Evolutionary conservation across 1,140 invertebrate species (phyloP).

Genomic region (Hyles euphorbiae): DNA sequence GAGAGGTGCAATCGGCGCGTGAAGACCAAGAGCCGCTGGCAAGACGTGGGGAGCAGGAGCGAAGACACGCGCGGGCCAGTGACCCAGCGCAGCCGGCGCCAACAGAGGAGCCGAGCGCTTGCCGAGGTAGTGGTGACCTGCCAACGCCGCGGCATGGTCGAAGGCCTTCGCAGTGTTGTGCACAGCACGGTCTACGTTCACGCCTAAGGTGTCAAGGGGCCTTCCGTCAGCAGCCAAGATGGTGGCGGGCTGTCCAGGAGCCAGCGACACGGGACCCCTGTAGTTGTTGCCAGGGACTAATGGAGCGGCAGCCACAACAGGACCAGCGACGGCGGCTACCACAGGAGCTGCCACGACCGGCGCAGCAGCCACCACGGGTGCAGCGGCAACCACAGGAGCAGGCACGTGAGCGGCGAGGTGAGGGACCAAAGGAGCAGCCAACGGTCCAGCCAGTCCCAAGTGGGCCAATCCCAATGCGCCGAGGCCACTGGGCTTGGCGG

Average conservation of each 20-base stretch:
- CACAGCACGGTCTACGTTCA: slow-evolving; percentile 68
- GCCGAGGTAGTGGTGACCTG: slow-evolving; percentile 36
- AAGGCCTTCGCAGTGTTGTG: slow-evolving; percentile 58
- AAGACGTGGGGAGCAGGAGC: slow-evolving; percentile 17
- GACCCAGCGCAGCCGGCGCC: slow-evolving; percentile 24
- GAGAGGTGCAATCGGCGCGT: slow-evolving; percentile 11
- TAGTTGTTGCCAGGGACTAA: slow-evolving; percentile 48
- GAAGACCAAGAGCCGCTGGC: slow-evolving; percentile 18
- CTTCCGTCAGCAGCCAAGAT: slow-evolving; percentile 63
- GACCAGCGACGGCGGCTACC: slow-evolving; percentile 23
- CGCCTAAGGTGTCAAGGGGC: slow-evolving; percentile 64
- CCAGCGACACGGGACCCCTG: slow-evolving; percentile 51
- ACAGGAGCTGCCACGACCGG: slow-evolving; percentile 17
- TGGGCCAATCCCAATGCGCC: slow-evolving; percentile 19
- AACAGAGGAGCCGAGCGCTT: slow-evolving; percentile 49
- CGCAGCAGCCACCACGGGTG: slow-evolving; percentile 16
- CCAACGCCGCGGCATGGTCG: slow-evolving; percentile 26
- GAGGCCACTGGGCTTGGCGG: slow-evolving; percentile 24
- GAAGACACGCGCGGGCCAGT: slow-evolving; percentile 5
- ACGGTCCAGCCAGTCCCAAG: slow-evolving; percentile 19
- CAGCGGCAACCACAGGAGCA: slow-evolving; percentile 17
- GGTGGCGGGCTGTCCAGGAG: slow-evolving; percentile 60
- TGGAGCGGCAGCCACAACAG: slow-evolving; percentile 28
- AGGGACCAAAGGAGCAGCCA: slow-evolving; percentile 13
- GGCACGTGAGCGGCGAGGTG: slow-evolving; percentile 17